Evolutionary conservation across 2,113 vertebrate genomes (phyloP).

Genomic region (Spilogale gracilis): DNA sequence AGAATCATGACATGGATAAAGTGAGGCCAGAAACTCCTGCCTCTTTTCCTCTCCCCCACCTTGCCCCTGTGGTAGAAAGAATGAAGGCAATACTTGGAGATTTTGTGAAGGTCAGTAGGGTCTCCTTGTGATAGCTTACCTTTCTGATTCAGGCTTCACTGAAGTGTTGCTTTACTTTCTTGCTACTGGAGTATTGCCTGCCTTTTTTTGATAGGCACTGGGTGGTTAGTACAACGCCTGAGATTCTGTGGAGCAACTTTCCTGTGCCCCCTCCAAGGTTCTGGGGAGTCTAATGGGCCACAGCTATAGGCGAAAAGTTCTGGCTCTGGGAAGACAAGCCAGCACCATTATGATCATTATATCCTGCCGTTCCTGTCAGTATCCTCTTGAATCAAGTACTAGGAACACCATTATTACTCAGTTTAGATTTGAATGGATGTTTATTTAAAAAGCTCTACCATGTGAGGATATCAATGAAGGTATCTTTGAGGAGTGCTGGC

Average conservation of each 20-base stretch:
- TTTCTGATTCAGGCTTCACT: background rate
- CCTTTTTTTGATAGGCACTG: background rate
- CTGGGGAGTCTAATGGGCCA: background rate
- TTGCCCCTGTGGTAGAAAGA: background rate
- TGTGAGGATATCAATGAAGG: background rate
- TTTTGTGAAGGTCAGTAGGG: background rate
- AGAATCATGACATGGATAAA: background rate
- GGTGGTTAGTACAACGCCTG: background rate
- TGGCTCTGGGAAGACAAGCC: background rate
- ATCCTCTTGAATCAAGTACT: background rate
- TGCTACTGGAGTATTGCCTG: background rate
- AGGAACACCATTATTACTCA: background rate
- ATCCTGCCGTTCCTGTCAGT: background rate
- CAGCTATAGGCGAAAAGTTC: background rate
- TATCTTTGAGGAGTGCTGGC: background rate
- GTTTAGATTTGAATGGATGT: background rate
- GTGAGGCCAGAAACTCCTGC: background rate
- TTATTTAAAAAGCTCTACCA: constrained; percentile 10
- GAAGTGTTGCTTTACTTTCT: background rate
- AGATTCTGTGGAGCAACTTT: background rate
- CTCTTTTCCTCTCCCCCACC: background rate
- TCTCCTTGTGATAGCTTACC: background rate
- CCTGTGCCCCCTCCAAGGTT: background rate
- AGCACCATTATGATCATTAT: background rate
- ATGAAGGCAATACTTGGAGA: background rate